Base-by-base conservation (phyloP, 2,113 vertebrate species). In the Todiramphus saurophagus region DNA sequence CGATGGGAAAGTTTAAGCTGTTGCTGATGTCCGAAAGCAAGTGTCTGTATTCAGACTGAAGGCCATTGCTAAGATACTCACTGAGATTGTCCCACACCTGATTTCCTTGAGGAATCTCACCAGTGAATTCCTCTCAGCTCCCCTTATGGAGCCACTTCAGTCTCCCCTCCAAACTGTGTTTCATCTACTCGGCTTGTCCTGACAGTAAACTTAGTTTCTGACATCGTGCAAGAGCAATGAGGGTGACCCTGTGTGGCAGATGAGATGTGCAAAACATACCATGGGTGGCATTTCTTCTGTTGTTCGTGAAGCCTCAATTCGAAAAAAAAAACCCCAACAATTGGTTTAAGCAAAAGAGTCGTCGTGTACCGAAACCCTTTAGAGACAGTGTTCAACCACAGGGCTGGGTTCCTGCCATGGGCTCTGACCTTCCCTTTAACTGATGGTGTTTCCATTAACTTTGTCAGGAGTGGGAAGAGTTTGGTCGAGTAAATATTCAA, bases 331-430 rank as follows among this genome's bases (percentile, higher is more conserved):
- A 41, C 41, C 19, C 18, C 46, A 46, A 41, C 46, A 46, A 41
- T 4, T 51, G 43, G 7, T 76, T 70, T 85, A 68, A 85, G 48
- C 41, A 46, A 74, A 68, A 81, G 13, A n/a, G 19, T 41, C 0
- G 0, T 9, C 3, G 7, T 43, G 56, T 67, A 41, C 31, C 31
- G 48, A 87, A 74, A 70, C 4, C 9, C 21, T n/a, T 19, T 28
- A 70, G 24, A 53, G 4, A 4, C n/a, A 4, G 0, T 20, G 23
- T 50, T 75, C 13, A 16, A 21, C 21, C 3, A 1, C 0, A 7
- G 55, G 37, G 1, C 28, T 66, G 55, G 16, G 39, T 53, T 91
- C 56, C 74, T 73, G 53, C 15, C 5, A 5, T 1, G 5, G 28
- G 9, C 10, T 85, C 59, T 79, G 16, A n/a, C n/a, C 31, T 85